These are phyloP conservation scores for Ibycter americanus DNA, from an alignment of 2,797 vertebrate genomes.

Conservation along the genomic window DNA sequence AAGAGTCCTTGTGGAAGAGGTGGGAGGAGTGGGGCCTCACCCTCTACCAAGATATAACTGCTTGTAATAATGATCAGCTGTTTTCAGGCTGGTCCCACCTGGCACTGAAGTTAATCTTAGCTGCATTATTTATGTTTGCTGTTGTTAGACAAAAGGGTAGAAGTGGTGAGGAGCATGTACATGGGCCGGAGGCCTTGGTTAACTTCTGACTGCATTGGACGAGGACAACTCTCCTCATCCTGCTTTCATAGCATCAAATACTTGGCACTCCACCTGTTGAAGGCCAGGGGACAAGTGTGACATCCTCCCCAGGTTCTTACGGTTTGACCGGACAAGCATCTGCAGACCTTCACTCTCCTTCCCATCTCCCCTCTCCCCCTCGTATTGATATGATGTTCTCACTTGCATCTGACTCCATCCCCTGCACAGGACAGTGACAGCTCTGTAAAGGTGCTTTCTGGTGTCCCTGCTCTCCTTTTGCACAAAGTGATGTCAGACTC, in stretches of 20 bases:
- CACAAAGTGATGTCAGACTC: not conserved
- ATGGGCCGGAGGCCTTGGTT: not conserved
- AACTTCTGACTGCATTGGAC: not conserved
- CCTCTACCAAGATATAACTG: not conserved
- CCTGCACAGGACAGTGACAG: not conserved
- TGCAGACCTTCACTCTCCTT: not conserved
- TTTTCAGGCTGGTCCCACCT: not conserved
- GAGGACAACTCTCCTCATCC: not conserved
- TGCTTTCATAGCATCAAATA: not conserved
- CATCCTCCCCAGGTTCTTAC: not conserved
- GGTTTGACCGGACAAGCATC: not conserved
- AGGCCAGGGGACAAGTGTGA: not conserved
- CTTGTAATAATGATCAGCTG: not conserved
- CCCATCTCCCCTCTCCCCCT: not conserved
- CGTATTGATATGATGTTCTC: not conserved
- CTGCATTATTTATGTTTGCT: constrained; percentile 42
- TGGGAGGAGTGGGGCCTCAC: not conserved
- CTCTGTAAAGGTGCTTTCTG: not conserved
- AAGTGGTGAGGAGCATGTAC: not conserved
- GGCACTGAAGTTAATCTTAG: not conserved
- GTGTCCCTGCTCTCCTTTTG: not conserved
- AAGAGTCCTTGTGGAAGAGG: not conserved
- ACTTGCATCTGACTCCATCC: not conserved
- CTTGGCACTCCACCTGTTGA: not conserved
- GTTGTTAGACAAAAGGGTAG: not conserved